Evolutionary conservation across 2,797 vertebrate species (phyloP).

Genomic region (Hemitrygon akajei): DNA sequence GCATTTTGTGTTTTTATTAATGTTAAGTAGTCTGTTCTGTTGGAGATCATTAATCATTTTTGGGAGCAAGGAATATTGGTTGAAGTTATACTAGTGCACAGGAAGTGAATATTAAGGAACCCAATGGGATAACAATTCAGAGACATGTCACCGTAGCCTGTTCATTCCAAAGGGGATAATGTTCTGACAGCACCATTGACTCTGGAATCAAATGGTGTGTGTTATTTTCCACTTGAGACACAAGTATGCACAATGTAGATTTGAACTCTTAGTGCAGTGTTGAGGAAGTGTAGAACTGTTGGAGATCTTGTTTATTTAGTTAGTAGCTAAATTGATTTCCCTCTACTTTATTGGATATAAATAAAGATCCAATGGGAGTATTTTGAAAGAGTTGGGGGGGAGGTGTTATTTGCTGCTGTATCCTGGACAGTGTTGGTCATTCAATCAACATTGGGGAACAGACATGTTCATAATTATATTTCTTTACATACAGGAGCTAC

Average conservation of each 20-base stretch:
- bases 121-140: not conserved
- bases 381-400: no score
- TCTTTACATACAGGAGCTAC: not conserved
- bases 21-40: not conserved
- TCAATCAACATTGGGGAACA: not conserved
- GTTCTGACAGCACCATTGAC: no score
- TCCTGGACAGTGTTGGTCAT: no score
- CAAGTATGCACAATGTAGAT: no score
- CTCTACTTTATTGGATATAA: not conserved
- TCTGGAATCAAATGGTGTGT: no score
- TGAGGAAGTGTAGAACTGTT: no score
- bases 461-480: not conserved
- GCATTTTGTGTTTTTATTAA: no score
- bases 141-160: not conserved
- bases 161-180: not conserved
- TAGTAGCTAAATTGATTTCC: no score
- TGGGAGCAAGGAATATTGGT: not conserved
- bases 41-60: not conserved
- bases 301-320: no score
- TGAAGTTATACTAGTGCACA: not conserved
- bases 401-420: no score
- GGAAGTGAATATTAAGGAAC: not conserved
- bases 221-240: no score
- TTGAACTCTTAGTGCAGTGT: no score
- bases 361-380: not conserved